A percentile compares a stretch with the other conserved stretches of the same genome.
phyloP scores from a whole-genome alignment of 2,113 vertebrate species.

The Notarius lentiginosus region DNA sequence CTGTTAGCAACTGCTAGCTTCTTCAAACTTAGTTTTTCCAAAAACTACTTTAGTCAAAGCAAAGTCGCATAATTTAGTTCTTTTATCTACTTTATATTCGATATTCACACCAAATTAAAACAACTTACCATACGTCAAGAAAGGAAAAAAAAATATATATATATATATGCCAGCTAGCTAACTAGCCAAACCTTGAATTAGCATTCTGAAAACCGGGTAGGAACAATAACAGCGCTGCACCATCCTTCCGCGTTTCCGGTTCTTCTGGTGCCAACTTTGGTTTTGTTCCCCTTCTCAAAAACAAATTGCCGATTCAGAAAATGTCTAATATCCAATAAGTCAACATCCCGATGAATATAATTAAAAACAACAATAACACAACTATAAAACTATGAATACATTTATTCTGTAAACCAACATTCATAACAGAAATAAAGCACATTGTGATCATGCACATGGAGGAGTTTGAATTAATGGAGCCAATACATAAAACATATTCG shows the following conservation, averaged over 20 bases:
- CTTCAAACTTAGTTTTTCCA: neutral
- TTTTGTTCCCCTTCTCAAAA: neutral
- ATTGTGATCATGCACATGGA: slow-evolving; percentile 30
- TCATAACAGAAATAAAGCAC: slow-evolving; percentile 29
- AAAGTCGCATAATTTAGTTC: neutral
- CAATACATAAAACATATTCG: neutral
- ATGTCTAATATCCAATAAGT: neutral
- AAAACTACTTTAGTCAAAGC: neutral
- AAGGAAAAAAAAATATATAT: neutral
- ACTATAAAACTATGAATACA: neutral
- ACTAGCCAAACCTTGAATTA: slow-evolving; percentile 14
- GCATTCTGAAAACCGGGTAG: slow-evolving; percentile 22
- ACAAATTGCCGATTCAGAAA: neutral
- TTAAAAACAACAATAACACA: neutral
- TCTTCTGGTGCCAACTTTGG: neutral
- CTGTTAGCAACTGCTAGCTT: neutral
- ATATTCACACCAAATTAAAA: neutral
- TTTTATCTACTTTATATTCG: neutral
- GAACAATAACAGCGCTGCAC: slow-evolving; percentile 55
- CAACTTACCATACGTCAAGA: slow-evolving; percentile 15
- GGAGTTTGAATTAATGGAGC: neutral
- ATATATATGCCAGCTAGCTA: neutral
- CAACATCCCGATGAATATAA: too few relatives aligned
- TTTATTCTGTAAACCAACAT: slow-evolving; percentile 3
- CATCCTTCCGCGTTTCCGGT: slow-evolving; percentile 37